These are phyloP conservation scores for Leptoclinus maculatus DNA, from an alignment of 2,797 vertebrate genomes.

Conservation along the genomic window DNA sequence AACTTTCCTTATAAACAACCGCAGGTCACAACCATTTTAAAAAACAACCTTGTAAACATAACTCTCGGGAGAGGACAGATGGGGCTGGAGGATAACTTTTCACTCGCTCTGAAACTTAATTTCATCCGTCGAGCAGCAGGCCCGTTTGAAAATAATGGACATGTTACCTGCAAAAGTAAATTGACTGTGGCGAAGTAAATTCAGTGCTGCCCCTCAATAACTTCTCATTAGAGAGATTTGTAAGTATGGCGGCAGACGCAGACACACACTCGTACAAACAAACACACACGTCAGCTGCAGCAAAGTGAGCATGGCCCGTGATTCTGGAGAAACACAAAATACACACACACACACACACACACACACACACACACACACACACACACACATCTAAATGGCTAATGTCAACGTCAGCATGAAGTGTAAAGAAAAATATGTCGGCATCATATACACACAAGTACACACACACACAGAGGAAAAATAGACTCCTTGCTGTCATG, in stretches of 20 bases:
- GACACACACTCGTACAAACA: constrained; percentile 62
- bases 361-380: constrained; percentile 61
- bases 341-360: constrained; percentile 75
- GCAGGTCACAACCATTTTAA: constrained; percentile 62
- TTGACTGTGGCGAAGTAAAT: constrained; percentile 53
- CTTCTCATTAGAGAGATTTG: constrained; percentile 72
- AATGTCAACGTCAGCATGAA: constrained; percentile 74
- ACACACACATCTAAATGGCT: constrained; percentile 73
- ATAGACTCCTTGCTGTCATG: constrained; percentile 70
- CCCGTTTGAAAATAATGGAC: constrained; percentile 47
- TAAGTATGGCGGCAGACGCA: constrained; percentile 66
- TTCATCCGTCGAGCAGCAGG: constrained; percentile 43
- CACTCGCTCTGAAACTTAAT: constrained; percentile 40
- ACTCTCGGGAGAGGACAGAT: constrained; percentile 29
- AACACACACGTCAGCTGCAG: constrained; percentile 55
- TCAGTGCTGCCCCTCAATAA: constrained; percentile 57
- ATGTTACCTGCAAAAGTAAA: constrained; percentile 62
- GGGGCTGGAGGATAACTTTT: constrained; percentile 26
- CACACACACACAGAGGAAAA: constrained; percentile 57
- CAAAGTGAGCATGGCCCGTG: constrained; percentile 64
- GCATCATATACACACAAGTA: constrained; percentile 29
- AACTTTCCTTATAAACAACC: constrained; percentile 66
- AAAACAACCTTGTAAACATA: constrained; percentile 67
- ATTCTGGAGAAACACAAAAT: constrained; percentile 74
- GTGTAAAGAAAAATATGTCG: constrained; percentile 75